Conservation (phyloP, 2,888 invertebrate species). For the Lysandra coridon region DNA sequence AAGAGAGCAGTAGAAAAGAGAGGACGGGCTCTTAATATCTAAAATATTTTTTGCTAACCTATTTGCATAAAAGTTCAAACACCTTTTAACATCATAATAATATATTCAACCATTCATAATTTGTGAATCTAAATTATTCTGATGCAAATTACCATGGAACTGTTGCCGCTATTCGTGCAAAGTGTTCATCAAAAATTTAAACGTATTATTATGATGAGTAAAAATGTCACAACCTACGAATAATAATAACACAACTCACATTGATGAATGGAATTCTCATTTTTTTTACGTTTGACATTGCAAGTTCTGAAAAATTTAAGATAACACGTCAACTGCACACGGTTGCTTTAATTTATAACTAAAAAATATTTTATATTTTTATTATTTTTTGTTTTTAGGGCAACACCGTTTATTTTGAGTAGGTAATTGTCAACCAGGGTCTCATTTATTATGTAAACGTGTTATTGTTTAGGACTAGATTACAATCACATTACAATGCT, state of each 20-base stretch:
- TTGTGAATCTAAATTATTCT: neutral
- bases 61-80: conserved; percentile 6
- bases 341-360: no score
- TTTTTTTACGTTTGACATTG: no score
- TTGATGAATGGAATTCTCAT: no score
- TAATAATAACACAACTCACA: no score
- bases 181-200: neutral
- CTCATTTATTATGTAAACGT: conserved; percentile 12
- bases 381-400: neutral
- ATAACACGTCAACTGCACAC: no score
- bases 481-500: conserved; percentile 60
- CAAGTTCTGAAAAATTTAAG: no score
- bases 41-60: neutral
- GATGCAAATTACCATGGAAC: neutral
- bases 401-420: neutral
- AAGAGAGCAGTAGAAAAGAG: no score
- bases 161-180: neutral
- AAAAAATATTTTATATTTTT: neutral
- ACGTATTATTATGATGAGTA: neutral
- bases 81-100: neutral
- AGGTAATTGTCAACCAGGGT: neutral
- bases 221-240: neutral
- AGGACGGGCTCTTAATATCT: neutral
- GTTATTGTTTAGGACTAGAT: conserved; percentile 44
- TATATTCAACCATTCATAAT: neutral